These are phyloP conservation scores for Phocoena sinus DNA, from an alignment of 2,113 vertebrate species.

Conservation along the genomic window DNA sequence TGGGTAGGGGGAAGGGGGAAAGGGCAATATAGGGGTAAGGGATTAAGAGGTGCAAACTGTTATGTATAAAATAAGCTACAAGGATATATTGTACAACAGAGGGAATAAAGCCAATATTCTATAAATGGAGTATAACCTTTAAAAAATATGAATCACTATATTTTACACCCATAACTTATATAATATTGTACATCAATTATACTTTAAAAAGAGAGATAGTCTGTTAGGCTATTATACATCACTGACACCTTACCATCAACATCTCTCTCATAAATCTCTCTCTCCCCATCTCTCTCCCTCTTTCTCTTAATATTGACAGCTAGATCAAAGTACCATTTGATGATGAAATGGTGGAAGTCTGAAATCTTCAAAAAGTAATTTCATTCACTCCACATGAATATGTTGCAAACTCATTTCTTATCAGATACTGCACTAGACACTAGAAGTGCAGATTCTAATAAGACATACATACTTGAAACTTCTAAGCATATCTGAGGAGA, in stretches of 20 bases:
- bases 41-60: neutral
- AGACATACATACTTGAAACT: neutral
- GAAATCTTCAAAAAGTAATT: neutral
- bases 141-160: neutral
- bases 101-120: neutral
- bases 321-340: neutral
- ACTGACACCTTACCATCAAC: neutral
- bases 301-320: neutral
- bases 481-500: neutral
- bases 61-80: neutral
- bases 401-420: neutral
- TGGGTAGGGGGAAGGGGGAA: neutral
- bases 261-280: neutral
- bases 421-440: neutral
- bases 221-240: neutral
- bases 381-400: neutral
- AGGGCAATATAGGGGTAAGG: neutral
- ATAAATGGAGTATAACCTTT: neutral
- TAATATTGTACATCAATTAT: neutral
- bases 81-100: neutral
- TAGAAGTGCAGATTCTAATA: neutral
- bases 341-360: neutral
- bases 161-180: too few species aligned
- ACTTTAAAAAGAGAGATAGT: neutral
- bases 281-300: neutral